Base-by-base conservation (phyloP, 2,797 vertebrate genomes). In the Mastacembelus armatus region DNA sequence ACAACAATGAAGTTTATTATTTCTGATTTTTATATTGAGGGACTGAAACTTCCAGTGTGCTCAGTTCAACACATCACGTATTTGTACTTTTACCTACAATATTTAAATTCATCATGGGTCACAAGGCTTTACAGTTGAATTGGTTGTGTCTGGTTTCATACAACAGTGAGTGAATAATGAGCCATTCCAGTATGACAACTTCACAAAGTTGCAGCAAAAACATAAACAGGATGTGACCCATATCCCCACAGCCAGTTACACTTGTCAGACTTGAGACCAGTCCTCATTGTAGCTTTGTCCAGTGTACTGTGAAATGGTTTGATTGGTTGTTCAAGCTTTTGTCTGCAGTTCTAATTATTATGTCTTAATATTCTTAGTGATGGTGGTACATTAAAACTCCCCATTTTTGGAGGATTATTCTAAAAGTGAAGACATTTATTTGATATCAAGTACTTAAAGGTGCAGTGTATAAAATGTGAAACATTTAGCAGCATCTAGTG, bases 181-280 rank as follows among this genome's bases (percentile, higher is more conserved):
- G 39, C 12, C 22, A 29, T 21, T 29, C 11, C 7, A 29, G 14
- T 1, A 0, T 19, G 15, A 18, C 24, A 32, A 30, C 36, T 14
- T 35, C 18, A 43, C 1, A 15, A 26, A 39, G 18, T 33, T 33
- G 10, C 6, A 18, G 32, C 14, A 63, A 40, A 38, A 45, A 18
- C 32, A 56, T 14, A 57, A 58, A 51, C 24, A 52, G 45, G 59
- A 74, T 69, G 11, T 65, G 42, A 54, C 21, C 10, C 10, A 47
- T 10, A 33, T 47, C 15, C 3, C 0, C 21, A 50, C 26, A 57
- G 66, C 5, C 9, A 16, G 15, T 33, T 21, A 22, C 14, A 3
- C 2, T n/a, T 10, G 14, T 35, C 50, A 56, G 29, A 49, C 7
- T 10, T 26, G 4, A 5, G 5, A 22, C 5, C 10, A 36, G 14